Base-by-base conservation (phyloP, 1,140 invertebrate species). In the Dufourea novaeangliae region DNA sequence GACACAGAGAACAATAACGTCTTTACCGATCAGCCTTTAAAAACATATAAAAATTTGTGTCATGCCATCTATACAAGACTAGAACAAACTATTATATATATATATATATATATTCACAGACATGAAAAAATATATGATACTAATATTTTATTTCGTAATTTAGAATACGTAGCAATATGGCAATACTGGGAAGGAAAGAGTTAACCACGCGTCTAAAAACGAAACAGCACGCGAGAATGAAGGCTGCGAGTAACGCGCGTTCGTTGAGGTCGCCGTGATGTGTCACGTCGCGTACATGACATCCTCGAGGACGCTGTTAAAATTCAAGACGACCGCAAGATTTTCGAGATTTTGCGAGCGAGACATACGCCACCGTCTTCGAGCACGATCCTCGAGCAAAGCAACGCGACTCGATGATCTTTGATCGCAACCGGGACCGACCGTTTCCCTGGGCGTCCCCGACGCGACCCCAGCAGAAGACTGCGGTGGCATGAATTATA, bases 261-360 rank as follows among this genome's bases (percentile, higher is more conserved):
- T 37, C 34, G n/a, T n/a, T 8, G 34, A 37, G 34, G 4, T n/a
- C 17, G 20, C 17, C 3, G 17, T 5, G 44, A 46, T 17, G n/a
- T n/a, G n/a, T 37, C 62, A n/a, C 64, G 73, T 27, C 32, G 46
- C 63, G 61, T 37, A 4, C 34, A 37, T 3, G 34, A 37, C 4
- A 10, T 5, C 10, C 34, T 3, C 34, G 34, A 37, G 34, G 41
- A 44, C 41, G 76, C 62, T 78, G 52, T 69, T 44, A 62, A 57
- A 44, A 41, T 44, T 59, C 54, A 61, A 41, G 22, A 78, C 66
- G 67, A 67, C 61, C 79, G 74, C 50, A 74, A 71, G n/a, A 78
- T 82, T 78, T 82, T 34, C 74, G 67, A 82, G 69, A 83, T 83
- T 83, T 83, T n/a, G n/a, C 68, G 27, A 22, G 10, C 61, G 50